Evolutionary conservation across 2,113 vertebrate genomes (phyloP), one percentile per base, ranked within the genome.

Genomic region (Burhinus oedicnemus): DNA sequence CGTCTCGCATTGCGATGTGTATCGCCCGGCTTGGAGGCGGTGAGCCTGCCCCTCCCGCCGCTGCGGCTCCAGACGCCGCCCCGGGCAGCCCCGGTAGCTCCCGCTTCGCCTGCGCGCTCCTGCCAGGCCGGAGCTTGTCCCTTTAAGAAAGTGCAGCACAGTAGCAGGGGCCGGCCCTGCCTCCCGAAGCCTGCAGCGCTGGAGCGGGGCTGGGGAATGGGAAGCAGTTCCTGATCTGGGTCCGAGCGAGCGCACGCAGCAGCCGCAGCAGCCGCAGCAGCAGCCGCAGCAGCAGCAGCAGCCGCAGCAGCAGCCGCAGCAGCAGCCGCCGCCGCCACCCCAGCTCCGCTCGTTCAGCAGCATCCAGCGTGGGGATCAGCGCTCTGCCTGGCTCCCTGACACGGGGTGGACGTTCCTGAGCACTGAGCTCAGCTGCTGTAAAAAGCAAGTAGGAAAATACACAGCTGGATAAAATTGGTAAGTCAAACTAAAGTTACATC

Each of bases 111-210:
- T 1, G 49, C 20, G 49, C 20, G 45, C 62, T 52, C 5, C 72
- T 27, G 87, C 44, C 72, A 26, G 49, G 22, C 38, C 36, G 87
- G 45, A 76, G 80, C 89, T 75, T 91, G 97, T 84, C 94, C 96
- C 97, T 98, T 98, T 98, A 98, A 98, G 98, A 97, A 30, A 93
- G 85, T 32, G 88, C 87, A 65, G 65, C 91, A 77, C 71, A 26
- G 97, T 76, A 95, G 78, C 95, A 23, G 68, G 60, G 90, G 83
- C 76, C 64, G 93, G 85, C 71, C 95, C 94, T 93, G 89, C 93
- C 93, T 97, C 90, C 93, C 69, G 79, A 29, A 83, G 93, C 86
- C 87, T 21, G 92, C 61, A 51, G 94, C 51, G 57, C 90, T 47
- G 77, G 57, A 93, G 74, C 74, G 61, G 95, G 85, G 58, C 95